Conservation (phyloP, 2,797 vertebrate species). For the Mormyrus proboscirostris region DNA sequence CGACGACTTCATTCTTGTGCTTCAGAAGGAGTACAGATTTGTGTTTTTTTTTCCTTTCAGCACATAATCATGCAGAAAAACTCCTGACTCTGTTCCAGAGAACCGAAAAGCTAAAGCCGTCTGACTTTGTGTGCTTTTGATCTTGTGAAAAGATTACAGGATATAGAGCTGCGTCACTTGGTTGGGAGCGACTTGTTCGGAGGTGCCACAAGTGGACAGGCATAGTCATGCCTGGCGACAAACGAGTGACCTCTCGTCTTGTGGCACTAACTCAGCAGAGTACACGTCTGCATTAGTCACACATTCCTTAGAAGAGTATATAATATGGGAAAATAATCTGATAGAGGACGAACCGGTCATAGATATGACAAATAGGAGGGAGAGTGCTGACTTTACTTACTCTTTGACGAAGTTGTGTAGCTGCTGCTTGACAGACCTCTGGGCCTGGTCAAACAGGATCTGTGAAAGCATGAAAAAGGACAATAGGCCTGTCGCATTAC, state of each 20-base stretch:
- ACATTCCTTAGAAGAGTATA: neutral
- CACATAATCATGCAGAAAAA: neutral
- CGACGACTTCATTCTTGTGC: neutral
- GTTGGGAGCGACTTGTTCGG: neutral
- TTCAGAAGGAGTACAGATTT: neutral
- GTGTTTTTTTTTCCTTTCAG: neutral
- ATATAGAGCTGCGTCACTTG: neutral
- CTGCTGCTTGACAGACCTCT: constrained; percentile 91
- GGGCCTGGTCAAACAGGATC: constrained; percentile 96
- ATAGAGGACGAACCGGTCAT: neutral
- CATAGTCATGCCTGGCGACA: neutral
- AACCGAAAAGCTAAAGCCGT: neutral
- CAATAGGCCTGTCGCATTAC: neutral
- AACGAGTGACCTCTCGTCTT: neutral
- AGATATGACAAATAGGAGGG: neutral
- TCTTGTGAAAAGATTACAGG: neutral
- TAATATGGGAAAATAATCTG: neutral
- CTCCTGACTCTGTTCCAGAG: neutral
- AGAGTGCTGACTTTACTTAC: constrained; percentile 63
- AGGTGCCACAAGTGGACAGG: neutral
- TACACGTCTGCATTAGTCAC: neutral
- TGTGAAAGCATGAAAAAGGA: constrained; percentile 45
- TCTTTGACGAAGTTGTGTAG: constrained; percentile 94
- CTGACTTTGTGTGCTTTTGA: neutral
- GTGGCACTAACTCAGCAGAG: neutral